Percentiles rank a stretch among this genome's conserved stretches.
Conservation (phyloP, 2,888 invertebrate species). For the Oscheius myriophilus region DNA sequence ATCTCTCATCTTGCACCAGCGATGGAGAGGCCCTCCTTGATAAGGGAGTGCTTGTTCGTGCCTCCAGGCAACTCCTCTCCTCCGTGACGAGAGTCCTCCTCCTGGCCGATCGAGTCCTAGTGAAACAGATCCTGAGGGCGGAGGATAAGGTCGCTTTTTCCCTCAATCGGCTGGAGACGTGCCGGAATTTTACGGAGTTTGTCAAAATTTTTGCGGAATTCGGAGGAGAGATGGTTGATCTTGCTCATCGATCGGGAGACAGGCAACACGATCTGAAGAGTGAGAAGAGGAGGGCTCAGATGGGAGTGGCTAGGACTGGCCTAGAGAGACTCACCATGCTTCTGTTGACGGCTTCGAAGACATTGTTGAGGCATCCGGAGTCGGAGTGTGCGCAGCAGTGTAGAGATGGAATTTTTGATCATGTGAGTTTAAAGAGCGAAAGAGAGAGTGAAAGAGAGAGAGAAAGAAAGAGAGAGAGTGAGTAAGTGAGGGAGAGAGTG, state of each 20-base stretch:
- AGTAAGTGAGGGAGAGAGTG: too few relatives aligned
- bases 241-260: constrained; percentile 90
- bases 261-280: constrained; percentile 79
- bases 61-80: constrained; percentile 89
- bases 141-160: constrained; percentile 83
- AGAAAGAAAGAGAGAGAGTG: too few relatives aligned
- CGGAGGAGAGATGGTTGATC: constrained; percentile 97
- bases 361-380: constrained; percentile 92
- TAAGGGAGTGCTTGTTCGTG: constrained; percentile 80
- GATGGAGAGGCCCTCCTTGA: constrained; percentile 37
- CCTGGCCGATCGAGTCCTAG: constrained; percentile 95
- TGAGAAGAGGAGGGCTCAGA: constrained; percentile 92
- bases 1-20: constrained; percentile 49
- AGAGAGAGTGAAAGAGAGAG: too few relatives aligned
- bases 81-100: constrained; percentile 94
- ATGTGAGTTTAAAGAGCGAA: constrained; percentile 35
- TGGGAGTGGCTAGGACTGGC: constrained; percentile 92
- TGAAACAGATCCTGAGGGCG: constrained; percentile 91
- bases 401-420: constrained; percentile 93
- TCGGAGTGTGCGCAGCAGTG: constrained; percentile 91
- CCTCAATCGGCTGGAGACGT: constrained; percentile 73
- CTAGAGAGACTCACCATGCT: constrained; percentile 83
- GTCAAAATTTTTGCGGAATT: constrained; percentile 98
- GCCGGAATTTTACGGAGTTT: constrained; percentile 83
- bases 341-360: constrained; percentile 95